These are phyloP conservation scores for Clistopyga incitator DNA, from an alignment of 2,888 invertebrate species.

Conservation along the genomic window DNA sequence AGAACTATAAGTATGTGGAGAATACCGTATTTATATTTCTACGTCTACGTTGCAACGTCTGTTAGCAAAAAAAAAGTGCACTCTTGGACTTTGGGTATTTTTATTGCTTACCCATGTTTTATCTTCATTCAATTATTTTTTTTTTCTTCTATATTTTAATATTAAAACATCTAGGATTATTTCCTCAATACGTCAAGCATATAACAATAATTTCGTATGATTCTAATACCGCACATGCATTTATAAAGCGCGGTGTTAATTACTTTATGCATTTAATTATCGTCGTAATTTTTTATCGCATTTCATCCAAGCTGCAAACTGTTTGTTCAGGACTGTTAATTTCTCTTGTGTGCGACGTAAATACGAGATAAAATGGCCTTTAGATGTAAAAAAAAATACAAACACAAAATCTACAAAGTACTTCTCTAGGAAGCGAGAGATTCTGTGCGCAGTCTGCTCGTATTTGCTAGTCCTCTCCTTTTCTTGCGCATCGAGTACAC, in stretches of 20 bases:
- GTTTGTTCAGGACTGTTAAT: background rate
- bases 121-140: no score
- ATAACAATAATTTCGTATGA: no score
- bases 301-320: background rate
- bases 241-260: background rate
- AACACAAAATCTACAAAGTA: constrained; percentile 27
- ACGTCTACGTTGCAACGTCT: no score
- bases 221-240: no score
- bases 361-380: background rate
- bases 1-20: no score
- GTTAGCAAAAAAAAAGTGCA: background rate
- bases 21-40: no score
- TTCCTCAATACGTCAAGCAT: no score
- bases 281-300: background rate
- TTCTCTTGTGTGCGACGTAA: background rate
- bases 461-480: constrained; percentile 11
- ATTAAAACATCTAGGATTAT: no score
- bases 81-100: background rate
- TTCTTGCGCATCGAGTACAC: constrained; percentile 13
- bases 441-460: background rate
- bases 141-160: no score
- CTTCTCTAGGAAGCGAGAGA: background rate
- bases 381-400: background rate
- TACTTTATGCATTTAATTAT: background rate
- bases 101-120: no score